These are phyloP conservation scores for Conistra vaccinii DNA, from an alignment of 2,888 invertebrate genomes.

Conservation along the genomic window DNA sequence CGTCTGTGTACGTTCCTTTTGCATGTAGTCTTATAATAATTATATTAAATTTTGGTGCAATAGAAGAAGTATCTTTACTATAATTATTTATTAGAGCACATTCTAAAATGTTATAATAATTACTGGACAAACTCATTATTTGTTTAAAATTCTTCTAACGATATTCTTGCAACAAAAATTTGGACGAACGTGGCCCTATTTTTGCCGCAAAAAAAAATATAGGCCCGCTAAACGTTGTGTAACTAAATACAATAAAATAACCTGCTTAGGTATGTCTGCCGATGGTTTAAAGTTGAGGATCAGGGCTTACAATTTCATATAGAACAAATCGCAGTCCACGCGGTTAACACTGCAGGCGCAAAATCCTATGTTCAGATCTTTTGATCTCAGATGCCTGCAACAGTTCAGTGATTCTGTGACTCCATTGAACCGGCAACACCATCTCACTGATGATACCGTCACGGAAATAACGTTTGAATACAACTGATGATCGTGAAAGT, in stretches of 20 bases:
- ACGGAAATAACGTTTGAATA: conserved; percentile 44
- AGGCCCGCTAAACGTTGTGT: neutral
- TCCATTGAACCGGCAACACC: conserved; percentile 75
- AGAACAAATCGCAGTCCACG: conserved; percentile 2
- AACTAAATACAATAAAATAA: neutral
- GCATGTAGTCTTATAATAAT: neutral
- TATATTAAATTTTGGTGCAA: neutral
- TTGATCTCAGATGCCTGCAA: conserved; percentile 75
- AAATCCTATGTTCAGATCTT: conserved; percentile 69
- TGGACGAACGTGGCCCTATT: too few relatives aligned
- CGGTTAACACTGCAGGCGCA: conserved; percentile 64
- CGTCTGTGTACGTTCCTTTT: neutral
- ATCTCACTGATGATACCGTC: conserved; percentile 60
- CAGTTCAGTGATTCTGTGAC: conserved; percentile 71
- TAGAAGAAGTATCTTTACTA: neutral
- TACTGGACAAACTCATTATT: too few relatives aligned
- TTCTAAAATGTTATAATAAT: too few relatives aligned
- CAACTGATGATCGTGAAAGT: conserved; percentile 9
- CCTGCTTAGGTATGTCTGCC: accelerated
- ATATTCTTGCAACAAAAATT: too few relatives aligned
- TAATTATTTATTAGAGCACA: too few relatives aligned
- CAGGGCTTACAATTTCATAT: neutral
- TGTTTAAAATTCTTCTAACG: too few relatives aligned
- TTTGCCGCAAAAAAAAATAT: neutral
- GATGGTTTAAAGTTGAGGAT: neutral